These are phyloP conservation scores for Cervus canadensis DNA, from an alignment of 2,113 vertebrate species.

Conservation along the genomic window DNA sequence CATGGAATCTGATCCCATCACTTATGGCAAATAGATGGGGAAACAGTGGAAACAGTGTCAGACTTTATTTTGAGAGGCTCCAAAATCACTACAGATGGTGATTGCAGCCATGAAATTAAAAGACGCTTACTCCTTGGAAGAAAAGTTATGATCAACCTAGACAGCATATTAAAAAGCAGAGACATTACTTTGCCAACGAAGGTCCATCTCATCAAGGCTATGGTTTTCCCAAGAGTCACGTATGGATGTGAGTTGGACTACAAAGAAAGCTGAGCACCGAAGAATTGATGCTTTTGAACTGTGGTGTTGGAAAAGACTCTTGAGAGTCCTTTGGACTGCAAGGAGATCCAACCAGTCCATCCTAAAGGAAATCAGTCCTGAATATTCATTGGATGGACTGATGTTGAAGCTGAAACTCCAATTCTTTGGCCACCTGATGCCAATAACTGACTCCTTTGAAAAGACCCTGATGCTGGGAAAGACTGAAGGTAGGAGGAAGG, in stretches of 20 bases:
- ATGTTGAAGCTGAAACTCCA: neutral
- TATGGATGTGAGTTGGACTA: neutral
- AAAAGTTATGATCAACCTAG: neutral
- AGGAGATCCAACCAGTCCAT: neutral
- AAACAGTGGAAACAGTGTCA: neutral
- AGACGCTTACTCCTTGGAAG: neutral
- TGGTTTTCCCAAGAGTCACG: neutral
- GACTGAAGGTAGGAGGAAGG: neutral
- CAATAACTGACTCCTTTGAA: neutral
- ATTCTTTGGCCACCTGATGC: neutral
- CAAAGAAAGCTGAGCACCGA: neutral
- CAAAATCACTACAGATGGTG: neutral
- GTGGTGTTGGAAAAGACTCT: neutral
- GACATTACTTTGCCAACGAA: neutral
- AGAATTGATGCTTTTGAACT: neutral
- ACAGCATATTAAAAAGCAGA: neutral
- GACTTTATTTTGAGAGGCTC: neutral
- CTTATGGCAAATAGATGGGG: neutral
- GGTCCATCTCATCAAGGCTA: neutral
- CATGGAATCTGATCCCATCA: neutral
- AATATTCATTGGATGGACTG: neutral
- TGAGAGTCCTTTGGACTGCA: neutral
- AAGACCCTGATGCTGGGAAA: neutral
- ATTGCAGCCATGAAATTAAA: neutral
- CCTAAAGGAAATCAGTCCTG: neutral